Evolutionary conservation across 1,140 invertebrate species (phyloP).

Genomic region (Nautilus pompilius): DNA sequence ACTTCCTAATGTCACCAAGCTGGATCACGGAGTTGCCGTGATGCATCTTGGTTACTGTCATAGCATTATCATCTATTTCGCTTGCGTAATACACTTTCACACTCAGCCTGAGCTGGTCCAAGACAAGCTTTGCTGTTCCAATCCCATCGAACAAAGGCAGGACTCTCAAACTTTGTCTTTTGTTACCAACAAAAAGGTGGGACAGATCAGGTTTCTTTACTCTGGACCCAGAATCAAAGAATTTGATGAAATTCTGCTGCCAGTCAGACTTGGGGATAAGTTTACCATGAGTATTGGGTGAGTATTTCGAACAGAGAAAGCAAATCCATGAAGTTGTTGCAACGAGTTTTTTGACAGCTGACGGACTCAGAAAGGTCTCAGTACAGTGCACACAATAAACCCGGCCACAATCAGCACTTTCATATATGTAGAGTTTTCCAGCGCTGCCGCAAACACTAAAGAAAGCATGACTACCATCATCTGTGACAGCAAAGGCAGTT

Average conservation of each 20-base stretch:
- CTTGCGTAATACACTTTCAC: conserved; percentile 63
- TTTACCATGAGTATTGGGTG: conserved; percentile 16
- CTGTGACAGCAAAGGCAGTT: conserved; percentile 34
- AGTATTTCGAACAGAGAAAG: conserved; percentile 32
- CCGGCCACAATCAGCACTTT: conserved; percentile 32
- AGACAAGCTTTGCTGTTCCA: conserved; percentile 58
- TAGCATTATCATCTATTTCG: conserved; percentile 62
- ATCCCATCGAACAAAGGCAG: conserved; percentile 65
- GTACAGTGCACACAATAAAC: too few species aligned
- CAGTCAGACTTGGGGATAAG: conserved; percentile 30
- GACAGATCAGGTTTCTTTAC: conserved; percentile 16
- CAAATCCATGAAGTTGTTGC: conserved; percentile 37
- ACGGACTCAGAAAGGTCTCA: too few species aligned
- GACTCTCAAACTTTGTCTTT: conserved; percentile 39
- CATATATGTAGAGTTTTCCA: conserved; percentile 48
- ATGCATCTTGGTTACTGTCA: conserved; percentile 57
- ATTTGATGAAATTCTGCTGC: conserved; percentile 24
- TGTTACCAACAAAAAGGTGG: conserved; percentile 8
- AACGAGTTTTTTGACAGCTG: too few species aligned
- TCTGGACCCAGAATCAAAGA: conserved; percentile 23
- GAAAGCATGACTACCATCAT: conserved; percentile 38
- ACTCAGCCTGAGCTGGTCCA: conserved; percentile 58
- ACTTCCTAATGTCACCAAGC: conserved; percentile 41
- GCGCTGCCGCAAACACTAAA: conserved; percentile 46
- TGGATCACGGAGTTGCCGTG: conserved; percentile 55